Evolutionary conservation across 2,888 invertebrate genomes (phyloP).

Genomic region (Parelbella ahira): DNA sequence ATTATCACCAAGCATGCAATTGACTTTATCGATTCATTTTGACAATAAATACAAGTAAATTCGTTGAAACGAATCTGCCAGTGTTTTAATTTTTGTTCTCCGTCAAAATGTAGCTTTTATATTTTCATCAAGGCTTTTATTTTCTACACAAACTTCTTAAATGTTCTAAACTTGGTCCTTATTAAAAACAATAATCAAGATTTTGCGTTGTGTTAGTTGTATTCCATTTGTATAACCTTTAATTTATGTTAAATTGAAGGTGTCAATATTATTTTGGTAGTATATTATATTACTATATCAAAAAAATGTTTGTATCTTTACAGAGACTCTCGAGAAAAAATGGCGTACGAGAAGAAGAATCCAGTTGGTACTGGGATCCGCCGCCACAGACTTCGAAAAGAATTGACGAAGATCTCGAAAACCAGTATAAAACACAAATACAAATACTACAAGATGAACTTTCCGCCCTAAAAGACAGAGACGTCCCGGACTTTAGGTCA

Average conservation of each 20-base stretch:
- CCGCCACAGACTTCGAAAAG: conserved; percentile 46
- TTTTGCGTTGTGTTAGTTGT: no score
- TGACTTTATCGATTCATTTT: conserved; percentile 22
- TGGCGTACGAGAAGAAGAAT: conserved; percentile 69
- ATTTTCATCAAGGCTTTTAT: no score
- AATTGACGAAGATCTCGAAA: conserved; percentile 41
- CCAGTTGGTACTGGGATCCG: conserved; percentile 79
- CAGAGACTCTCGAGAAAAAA: conserved; percentile 67
- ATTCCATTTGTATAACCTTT: no score
- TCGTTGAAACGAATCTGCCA: no score
- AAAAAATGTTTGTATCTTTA: conserved; percentile 53
- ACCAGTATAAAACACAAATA: conserved; percentile 57
- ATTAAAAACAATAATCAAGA: no score
- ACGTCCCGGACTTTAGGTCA: conserved; percentile 37
- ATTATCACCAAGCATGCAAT: conserved; percentile 19
- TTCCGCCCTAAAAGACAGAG: conserved; percentile 59
- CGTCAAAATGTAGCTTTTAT: no score
- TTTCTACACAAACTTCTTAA: no score
- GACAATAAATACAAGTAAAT: conserved; percentile 13
- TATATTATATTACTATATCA: no score
- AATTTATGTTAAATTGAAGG: no score
- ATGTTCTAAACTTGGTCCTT: no score
- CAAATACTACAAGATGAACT: conserved; percentile 60
- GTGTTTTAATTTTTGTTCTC: no score
- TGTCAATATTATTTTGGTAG: no score